Conservation (phyloP, 2,797 vertebrate genomes). For the Florisuga fusca region DNA sequence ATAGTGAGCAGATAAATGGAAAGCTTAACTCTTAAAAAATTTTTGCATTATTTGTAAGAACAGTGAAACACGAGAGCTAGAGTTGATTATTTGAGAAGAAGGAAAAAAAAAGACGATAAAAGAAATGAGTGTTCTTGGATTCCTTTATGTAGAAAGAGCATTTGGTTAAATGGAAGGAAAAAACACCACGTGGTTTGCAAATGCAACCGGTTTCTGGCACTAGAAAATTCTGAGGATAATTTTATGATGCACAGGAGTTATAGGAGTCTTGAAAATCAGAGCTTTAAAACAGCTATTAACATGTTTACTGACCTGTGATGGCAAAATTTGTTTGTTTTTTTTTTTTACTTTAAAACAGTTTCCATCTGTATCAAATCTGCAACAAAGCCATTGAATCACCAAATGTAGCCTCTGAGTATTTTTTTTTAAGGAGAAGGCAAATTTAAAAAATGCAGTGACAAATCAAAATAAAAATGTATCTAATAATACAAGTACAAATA, state of each 20-base stretch:
- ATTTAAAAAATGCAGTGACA: slow-evolving; percentile 65
- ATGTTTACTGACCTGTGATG: not conserved
- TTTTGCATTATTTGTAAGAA: not conserved
- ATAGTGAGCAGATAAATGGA: not conserved
- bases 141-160: not conserved
- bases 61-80: not conserved
- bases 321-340: not conserved
- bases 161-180: not conserved
- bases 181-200: not conserved
- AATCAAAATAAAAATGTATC: slow-evolving; percentile 71
- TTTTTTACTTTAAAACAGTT: slow-evolving; percentile 33
- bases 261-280: slow-evolving; percentile 4
- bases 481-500: slow-evolving; percentile 75
- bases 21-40: not conserved
- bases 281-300: slow-evolving; percentile 11
- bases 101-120: not conserved
- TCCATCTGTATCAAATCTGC: slow-evolving; percentile 11
- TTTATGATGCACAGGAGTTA: not conserved
- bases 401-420: slow-evolving; percentile 24
- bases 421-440: slow-evolving; percentile 30
- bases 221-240: not conserved
- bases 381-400: slow-evolving; percentile 27
- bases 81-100: not conserved
- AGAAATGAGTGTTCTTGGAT: not conserved
- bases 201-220: not conserved